Percentiles rank a stretch among this genome's conserved stretches.
Conservation (phyloP, 2,888 invertebrate genomes). For the Osedax frankpressi region DNA sequence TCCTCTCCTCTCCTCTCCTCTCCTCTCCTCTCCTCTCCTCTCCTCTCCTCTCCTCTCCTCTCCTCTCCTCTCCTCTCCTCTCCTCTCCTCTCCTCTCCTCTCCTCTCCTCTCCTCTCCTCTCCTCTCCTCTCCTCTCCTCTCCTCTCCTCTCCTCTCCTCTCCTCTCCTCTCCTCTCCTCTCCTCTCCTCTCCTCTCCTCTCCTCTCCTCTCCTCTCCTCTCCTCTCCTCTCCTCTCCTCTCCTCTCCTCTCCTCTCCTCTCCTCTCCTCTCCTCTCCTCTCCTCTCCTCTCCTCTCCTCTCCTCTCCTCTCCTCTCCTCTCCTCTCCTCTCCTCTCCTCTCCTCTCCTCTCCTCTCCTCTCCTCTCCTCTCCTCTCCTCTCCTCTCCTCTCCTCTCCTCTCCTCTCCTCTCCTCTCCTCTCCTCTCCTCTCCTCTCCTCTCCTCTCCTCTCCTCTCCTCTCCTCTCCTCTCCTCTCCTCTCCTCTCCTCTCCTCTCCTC, state of each 20-base stretch:
- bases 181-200: background rate
- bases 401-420: background rate
- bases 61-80: slow-evolving; percentile 15
- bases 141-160: slow-evolving; percentile 9
- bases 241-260: slow-evolving; percentile 4
- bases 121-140: slow-evolving; percentile 9
- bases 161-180: slow-evolving; percentile 11
- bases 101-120: slow-evolving; percentile 17
- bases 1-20: background rate
- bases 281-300: slow-evolving; percentile 17
- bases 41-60: slow-evolving; percentile 4
- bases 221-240: slow-evolving; percentile 4
- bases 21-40: slow-evolving; percentile 4
- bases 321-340: slow-evolving; percentile 12
- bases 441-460: slow-evolving; percentile 4
- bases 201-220: slow-evolving; percentile 1
- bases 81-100: slow-evolving; percentile 16
- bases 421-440: background rate
- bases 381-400: slow-evolving; percentile 6
- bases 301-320: slow-evolving; percentile 17
- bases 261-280: slow-evolving; percentile 4
- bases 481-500: background rate
- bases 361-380: slow-evolving; percentile 9
- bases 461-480: slow-evolving; percentile 1
- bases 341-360: slow-evolving; percentile 11